Evolutionary conservation across 2,797 vertebrate genomes (phyloP), one percentile per base, ranked within the genome.

Genomic region (Loriculus beryllinus): DNA sequence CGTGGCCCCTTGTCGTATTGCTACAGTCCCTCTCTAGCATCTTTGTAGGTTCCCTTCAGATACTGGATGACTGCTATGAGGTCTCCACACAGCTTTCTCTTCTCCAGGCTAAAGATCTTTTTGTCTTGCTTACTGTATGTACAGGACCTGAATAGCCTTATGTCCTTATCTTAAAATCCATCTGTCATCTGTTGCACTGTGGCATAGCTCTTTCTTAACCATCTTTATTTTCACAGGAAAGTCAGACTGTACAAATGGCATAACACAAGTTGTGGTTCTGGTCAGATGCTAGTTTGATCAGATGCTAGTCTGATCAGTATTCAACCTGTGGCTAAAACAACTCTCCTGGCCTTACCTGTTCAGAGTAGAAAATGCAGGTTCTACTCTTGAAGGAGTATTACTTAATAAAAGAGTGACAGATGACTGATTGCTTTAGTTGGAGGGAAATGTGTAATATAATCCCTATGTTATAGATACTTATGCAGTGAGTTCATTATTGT

Each of bases 51-150:
- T 22, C n/a, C 33, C 22, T 57, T 57, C 22, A 35, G 22, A 35
- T 35, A 25, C n/a, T 35, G 14, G n/a, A 57, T 35, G 54, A 14
- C n/a, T 35, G 54, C n/a, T 57, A 7, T 57, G 54, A 56, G 20
- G n/a, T 56, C n/a, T 22, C 54, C n/a, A 56, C 4, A 4, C 14
- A 57, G n/a, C n/a, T 16, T 57, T 57, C 22, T 57, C 54, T 57
- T 57, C 54, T 57, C n/a, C 33, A 57, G 10, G 54, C 22, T 57
- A 35, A 69, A 76, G 81, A 54, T 87, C 80, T 94, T 79, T 95
- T 90, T 83, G 79, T 87, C 91, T 83, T 71, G 49, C 59, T 95
- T 91, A 74, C 64, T 89, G 81, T 86, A 88, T 37, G 79, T 92
- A 85, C 88, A 93, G 65, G 80, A 71, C 79, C 84, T 82, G 86